Evolutionary conservation across 2,888 invertebrate genomes (phyloP), one percentile per base, ranked within the genome.

Genomic region (Sphaerophoria rueppellii): DNA sequence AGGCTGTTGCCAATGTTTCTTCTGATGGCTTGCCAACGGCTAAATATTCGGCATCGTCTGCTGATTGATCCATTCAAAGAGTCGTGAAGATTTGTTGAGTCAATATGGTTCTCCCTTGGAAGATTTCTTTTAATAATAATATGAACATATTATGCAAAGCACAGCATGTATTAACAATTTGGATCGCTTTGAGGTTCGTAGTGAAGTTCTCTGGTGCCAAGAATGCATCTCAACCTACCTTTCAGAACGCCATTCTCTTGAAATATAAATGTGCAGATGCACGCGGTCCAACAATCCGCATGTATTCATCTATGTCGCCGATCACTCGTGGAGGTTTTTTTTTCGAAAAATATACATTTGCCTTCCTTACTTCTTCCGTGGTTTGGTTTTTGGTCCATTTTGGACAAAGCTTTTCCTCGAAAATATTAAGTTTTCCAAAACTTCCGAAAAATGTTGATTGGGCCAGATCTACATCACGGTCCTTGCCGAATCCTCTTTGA

Each of bases 181-280:
- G 60, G 40, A 61, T 61, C 46, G 60, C 60, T 46, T 61, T 61
- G n/a, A 4, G 63, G 50, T n/a, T 34, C 34, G 14, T 50, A 63
- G 16, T 61, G 46, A 12, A 43, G 46, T 24, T 58, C 37, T 58
- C 58, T 37, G 40, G 40, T 4, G 9, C 40, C 40, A 7, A 40
- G 40, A 40, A 40, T 40, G 40, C 12, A 12, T 6, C 55, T 55
- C 55, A 32, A 55, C 9, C 16, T 50, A 16, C 16, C 0, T 50
- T 50, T 50, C 7, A 50, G 4, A 50, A 50, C n/a, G 6, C 50
- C 4, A 50, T 50, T 50, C n/a, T 4, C 50, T 24, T 24, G 24
- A 24, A 24, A 24, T 24, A 24, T 24, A 24, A 24, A 24, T 24
- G 24, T 24, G 24, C 1, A 24, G 24, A 24, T 24, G 24, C 24